Percentiles rank a stretch among this genome's conserved stretches.
Conservation (phyloP, 1,140 invertebrate species). For the Helicoverpa armigera region DNA sequence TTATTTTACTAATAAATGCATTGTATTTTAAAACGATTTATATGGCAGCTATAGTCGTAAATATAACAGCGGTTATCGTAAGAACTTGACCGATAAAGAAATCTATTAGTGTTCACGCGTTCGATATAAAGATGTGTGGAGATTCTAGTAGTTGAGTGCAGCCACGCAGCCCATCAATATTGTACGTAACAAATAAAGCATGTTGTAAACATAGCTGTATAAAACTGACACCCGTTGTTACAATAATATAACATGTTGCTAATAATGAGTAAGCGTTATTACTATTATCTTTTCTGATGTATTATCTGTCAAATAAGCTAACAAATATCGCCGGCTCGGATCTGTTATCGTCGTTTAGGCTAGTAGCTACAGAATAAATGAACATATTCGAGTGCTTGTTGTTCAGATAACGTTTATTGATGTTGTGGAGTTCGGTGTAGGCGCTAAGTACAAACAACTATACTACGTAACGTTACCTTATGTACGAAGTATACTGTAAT, state of each 20-base stretch:
- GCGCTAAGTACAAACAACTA: conserved; percentile 63
- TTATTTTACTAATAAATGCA: background rate
- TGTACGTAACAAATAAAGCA: conserved; percentile 57
- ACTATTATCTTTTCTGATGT: conserved; percentile 71
- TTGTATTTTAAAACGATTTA: conserved; percentile 2
- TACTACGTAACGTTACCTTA: conserved; percentile 55
- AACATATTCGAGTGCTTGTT: conserved; percentile 73
- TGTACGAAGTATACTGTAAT: conserved; percentile 56
- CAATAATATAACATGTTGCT: conserved; percentile 66
- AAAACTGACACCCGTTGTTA: conserved; percentile 63
- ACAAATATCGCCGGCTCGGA: conserved; percentile 61
- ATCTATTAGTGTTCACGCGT: background rate
- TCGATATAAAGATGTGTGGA: background rate
- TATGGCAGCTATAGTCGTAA: background rate
- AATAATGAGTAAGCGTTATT: conserved; percentile 65
- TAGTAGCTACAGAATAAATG: conserved; percentile 67
- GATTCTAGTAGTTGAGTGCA: conserved; percentile 40
- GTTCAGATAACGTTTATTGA: conserved; percentile 76
- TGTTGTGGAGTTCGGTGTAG: conserved; percentile 66
- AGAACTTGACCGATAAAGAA: background rate
- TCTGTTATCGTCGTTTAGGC: conserved; percentile 67
- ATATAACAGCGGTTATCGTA: background rate
- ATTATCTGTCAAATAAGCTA: conserved; percentile 76
- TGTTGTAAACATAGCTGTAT: conserved; percentile 59
- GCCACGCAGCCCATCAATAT: conserved; percentile 54